Evolutionary conservation across 2,888 invertebrate species (phyloP).

Genomic region (Apodemia hepburni): DNA sequence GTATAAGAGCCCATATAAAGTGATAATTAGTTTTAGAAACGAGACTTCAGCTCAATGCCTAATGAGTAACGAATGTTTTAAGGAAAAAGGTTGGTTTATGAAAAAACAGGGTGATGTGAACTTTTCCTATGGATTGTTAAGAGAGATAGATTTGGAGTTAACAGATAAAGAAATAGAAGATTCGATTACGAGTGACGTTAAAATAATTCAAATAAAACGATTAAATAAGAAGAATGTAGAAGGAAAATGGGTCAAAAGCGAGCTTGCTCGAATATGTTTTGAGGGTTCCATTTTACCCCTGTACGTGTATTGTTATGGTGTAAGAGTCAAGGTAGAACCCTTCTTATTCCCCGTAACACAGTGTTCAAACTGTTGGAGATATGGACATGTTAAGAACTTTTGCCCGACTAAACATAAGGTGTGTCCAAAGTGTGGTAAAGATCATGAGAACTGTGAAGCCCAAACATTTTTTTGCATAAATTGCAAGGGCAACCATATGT

Average conservation of each 20-base stretch:
- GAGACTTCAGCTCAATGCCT: background rate
- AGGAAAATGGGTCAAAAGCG: conserved; percentile 8
- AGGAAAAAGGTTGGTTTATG: background rate
- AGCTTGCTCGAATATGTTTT: conserved; percentile 7
- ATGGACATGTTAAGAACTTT: background rate
- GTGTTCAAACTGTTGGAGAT: conserved; percentile 9
- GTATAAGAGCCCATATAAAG: background rate
- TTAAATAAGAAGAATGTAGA: background rate
- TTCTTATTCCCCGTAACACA: conserved; percentile 4
- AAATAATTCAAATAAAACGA: conserved; percentile 11
- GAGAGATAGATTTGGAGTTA: background rate
- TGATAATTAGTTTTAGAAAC: background rate
- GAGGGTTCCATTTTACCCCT: background rate
- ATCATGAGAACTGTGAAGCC: background rate
- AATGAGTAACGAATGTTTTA: background rate
- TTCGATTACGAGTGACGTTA: background rate
- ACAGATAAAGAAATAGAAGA: background rate
- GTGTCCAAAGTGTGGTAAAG: background rate
- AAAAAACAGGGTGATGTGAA: background rate
- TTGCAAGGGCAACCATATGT: conserved; percentile 1
- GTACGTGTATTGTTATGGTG: conserved; percentile 5
- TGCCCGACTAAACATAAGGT: conserved; percentile 5
- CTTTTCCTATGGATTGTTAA: background rate
- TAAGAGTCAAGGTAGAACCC: background rate
- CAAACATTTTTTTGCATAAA: background rate